Percentiles rank a stretch among this genome's conserved stretches.
Evolutionary conservation across 2,797 vertebrate species (phyloP).

Genomic region (Siniperca obscura): DNA sequence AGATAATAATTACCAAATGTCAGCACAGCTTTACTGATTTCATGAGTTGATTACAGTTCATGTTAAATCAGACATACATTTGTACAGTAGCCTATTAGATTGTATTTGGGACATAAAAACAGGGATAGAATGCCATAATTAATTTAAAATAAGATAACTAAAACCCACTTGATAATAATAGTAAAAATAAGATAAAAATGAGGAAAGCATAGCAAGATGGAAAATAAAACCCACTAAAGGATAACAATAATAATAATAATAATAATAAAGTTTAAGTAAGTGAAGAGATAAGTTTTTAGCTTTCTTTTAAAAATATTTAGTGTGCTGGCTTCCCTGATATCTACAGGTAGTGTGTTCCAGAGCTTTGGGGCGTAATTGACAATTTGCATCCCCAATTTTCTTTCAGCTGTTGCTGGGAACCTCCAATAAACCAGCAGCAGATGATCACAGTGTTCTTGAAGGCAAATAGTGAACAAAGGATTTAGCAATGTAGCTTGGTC

Average conservation of each 20-base stretch:
- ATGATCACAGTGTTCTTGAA: background rate
- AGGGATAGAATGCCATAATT: too few relatives aligned
- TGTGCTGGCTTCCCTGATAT: background rate
- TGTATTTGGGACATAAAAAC: too few relatives aligned
- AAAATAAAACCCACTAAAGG: too few relatives aligned
- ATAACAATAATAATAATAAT: too few relatives aligned
- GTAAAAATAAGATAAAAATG: background rate
- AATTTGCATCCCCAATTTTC: background rate
- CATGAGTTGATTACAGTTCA: too few relatives aligned
- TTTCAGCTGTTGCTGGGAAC: background rate
- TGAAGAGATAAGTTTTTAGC: background rate
- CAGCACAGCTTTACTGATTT: too few relatives aligned
- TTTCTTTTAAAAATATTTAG: slow-evolving; percentile 1
- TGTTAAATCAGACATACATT: too few relatives aligned
- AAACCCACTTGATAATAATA: too few relatives aligned
- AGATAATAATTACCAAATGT: too few relatives aligned
- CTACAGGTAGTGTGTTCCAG: background rate
- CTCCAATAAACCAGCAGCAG: background rate
- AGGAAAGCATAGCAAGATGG: background rate
- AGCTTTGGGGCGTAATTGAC: too few relatives aligned
- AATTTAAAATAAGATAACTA: background rate
- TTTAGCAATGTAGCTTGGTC: too few relatives aligned
- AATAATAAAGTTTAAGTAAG: background rate
- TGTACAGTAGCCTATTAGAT: too few relatives aligned
- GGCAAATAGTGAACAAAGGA: background rate